These are phyloP conservation scores for Pasiphila rectangulata DNA, from an alignment of 2,888 invertebrate genomes.

Conservation along the genomic window DNA sequence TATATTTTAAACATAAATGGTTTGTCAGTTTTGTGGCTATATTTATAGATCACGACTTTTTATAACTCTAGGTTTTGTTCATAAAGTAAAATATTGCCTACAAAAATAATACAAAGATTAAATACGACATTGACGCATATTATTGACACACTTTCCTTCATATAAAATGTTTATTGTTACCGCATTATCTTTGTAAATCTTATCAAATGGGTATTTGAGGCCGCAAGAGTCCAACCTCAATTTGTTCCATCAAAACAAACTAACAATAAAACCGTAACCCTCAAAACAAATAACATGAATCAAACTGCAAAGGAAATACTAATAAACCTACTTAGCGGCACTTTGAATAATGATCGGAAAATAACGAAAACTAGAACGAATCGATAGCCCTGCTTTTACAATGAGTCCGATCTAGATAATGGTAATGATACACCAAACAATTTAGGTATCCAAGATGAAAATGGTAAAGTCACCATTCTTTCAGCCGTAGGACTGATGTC, in stretches of 20 bases:
- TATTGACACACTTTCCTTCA: not conserved
- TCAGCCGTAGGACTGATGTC: no score
- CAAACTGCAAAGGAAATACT: slow-evolving; percentile 12
- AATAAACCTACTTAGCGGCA: slow-evolving; percentile 15
- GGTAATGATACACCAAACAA: no score
- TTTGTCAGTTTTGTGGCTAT: no score
- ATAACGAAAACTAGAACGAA: slow-evolving; percentile 16
- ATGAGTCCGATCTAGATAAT: slow-evolving; percentile 8
- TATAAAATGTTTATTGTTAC: slow-evolving; percentile 1
- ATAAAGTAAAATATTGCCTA: no score
- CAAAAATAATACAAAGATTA: not conserved
- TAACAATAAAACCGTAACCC: slow-evolving; percentile 1
- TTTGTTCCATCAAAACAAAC: slow-evolving; percentile 3
- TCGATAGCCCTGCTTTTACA: slow-evolving; percentile 15
- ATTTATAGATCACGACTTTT: no score
- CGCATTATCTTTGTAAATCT: not conserved
- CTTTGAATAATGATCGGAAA: slow-evolving; percentile 20
- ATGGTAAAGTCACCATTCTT: no score
- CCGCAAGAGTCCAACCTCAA: not conserved
- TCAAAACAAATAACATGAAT: slow-evolving; percentile 14
- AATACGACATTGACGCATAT: not conserved
- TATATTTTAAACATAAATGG: no score
- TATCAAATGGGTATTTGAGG: slow-evolving; percentile 4
- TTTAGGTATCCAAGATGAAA: no score
- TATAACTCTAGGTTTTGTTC: no score